These are phyloP conservation scores for Chrysaora quinquecirrha DNA, from an alignment of 30 jellyfish, hydroid and myxozoan species.

Conservation along the genomic window DNA sequence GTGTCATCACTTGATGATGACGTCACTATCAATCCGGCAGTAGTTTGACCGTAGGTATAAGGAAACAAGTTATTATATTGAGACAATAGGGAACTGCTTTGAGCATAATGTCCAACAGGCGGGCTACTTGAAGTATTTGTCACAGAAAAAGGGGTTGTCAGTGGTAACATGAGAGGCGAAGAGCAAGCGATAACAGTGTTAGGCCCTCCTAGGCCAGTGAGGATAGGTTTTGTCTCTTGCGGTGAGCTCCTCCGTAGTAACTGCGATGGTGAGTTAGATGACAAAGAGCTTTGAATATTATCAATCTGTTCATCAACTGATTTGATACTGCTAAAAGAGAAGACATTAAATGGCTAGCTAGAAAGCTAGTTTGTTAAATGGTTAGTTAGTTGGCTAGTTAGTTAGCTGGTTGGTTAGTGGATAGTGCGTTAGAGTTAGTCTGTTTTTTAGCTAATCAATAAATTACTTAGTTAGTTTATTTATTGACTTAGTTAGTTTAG, in stretches of 20 bases:
- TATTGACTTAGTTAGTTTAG: too few species aligned
- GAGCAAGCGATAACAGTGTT: conserved; percentile 69
- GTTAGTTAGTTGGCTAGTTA: too few species aligned
- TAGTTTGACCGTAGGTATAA: conserved; percentile 29
- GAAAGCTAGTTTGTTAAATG: too few species aligned
- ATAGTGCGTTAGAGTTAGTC: too few species aligned
- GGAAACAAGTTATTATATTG: conserved; percentile 32
- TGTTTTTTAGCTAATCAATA: too few species aligned
- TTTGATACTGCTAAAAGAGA: conserved; percentile 35
- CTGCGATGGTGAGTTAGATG: conserved; percentile 30
- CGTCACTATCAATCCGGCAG: conserved; percentile 44
- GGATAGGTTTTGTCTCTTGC: conserved; percentile 48
- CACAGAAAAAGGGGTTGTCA: conserved; percentile 51
- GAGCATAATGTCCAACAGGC: conserved; percentile 30
- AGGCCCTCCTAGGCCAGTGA: conserved; percentile 70
- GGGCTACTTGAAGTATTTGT: conserved; percentile 42
- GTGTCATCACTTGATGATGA: conserved; percentile 55
- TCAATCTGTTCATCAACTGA: conserved; percentile 29
- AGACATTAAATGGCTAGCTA: too few species aligned
- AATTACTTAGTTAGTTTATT: too few species aligned
- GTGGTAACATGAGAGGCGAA: conserved; percentile 64
- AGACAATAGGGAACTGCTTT: conserved; percentile 37
- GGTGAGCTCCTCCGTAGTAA: conserved; percentile 38
- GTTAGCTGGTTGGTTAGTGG: too few species aligned
- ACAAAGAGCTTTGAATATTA: conserved; percentile 6